A percentile compares a stretch with the other conserved stretches of the same genome.
phyloP scores from a whole-genome alignment of 2,888 invertebrate genomes.

The Ferdinandea cuprea region DNA sequence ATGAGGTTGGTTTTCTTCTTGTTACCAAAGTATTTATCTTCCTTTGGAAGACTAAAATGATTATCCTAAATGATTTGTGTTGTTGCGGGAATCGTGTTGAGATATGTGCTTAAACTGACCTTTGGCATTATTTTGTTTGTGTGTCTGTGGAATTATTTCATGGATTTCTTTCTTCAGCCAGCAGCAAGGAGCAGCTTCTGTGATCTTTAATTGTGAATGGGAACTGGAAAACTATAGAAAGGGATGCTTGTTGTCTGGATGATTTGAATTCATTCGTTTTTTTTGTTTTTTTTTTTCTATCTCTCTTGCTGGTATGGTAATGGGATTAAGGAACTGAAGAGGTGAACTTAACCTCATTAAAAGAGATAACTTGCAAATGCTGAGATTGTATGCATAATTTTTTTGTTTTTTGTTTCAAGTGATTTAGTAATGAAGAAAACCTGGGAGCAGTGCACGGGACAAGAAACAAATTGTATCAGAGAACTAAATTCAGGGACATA shows the following conservation, averaged over 20 bases:
- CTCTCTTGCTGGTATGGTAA: constrained; percentile 3
- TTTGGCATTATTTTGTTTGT: constrained; percentile 13
- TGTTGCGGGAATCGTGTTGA: constrained; percentile 12
- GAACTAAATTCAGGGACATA: too few species aligned
- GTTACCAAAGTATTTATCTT: constrained; percentile 30
- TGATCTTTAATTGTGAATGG: background rate
- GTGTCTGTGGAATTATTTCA: constrained; percentile 3
- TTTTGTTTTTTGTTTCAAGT: background rate
- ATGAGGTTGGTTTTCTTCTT: constrained; percentile 14
- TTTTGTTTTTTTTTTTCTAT: too few species aligned
- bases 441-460: too few species aligned
- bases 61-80: constrained; percentile 47
- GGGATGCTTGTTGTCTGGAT: background rate
- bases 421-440: background rate
- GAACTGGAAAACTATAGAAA: background rate
- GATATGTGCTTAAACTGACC: constrained; percentile 18
- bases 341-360: constrained; percentile 14
- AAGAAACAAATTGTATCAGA: too few species aligned
- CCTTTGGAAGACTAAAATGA: background rate
- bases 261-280: background rate
- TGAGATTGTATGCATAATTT: background rate
- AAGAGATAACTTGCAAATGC: background rate
- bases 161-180: background rate
- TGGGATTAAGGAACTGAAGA: background rate
- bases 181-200: background rate